Conservation (phyloP, 1,140 invertebrate species). For the Apis cerana region DNA sequence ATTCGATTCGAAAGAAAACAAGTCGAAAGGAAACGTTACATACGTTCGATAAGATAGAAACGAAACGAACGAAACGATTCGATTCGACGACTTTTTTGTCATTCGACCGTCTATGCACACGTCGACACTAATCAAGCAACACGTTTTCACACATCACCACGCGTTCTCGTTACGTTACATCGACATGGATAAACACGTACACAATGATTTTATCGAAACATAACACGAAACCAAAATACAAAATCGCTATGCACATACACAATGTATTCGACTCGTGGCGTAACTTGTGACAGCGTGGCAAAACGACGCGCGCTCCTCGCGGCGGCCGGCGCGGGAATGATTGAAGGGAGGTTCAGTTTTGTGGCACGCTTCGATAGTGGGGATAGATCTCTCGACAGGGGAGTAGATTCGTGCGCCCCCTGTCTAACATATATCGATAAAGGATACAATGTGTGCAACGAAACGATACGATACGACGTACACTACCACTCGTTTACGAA, state of each 20-base stretch:
- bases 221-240: conserved; percentile 2
- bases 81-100: background rate
- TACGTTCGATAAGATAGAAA: no score
- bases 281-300: conserved; percentile 56
- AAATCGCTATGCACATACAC: background rate
- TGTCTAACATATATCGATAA: background rate
- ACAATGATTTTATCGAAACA: background rate
- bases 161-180: background rate
- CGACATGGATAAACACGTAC: background rate
- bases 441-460: conserved; percentile 10
- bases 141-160: conserved; percentile 23
- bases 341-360: conserved; percentile 59
- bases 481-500: no score
- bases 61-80: background rate
- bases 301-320: conserved; percentile 68
- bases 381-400: conserved; percentile 55
- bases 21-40: no score
- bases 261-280: conserved; percentile 56
- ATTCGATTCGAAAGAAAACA: background rate
- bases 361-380: conserved; percentile 48
- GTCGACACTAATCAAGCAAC: background rate
- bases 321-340: conserved; percentile 76
- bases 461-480: background rate
- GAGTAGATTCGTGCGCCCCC: conserved; percentile 33
- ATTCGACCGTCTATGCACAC: background rate